Evolutionary conservation across 1,140 invertebrate species (phyloP), one percentile per base, ranked within the genome.

Genomic region (Pinna nobilis): DNA sequence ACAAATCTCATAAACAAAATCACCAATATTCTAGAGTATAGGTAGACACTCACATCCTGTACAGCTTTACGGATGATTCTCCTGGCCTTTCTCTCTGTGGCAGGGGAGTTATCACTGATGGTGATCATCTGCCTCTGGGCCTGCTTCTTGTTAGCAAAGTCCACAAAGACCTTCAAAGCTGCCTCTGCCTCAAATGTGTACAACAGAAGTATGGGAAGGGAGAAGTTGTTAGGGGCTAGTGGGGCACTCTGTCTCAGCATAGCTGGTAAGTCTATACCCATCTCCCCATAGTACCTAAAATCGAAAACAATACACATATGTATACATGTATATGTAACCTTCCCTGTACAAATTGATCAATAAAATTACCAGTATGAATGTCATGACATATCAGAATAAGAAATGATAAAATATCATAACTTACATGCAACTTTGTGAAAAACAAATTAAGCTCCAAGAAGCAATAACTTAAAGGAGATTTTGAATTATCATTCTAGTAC

Each of bases 81-180:
- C 35, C 80, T 82, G 20, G 82, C 82, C 50, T 80, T 77, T 53
- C 76, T 84, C 44, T 88, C 87, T 28, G 76, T 80, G 18, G 67
- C 68, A 3, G 78, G 32, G 18, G 77, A 80, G 39, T 82, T 80
- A 33, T 86, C 84, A 30, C 80, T 87, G 18, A 89, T 69, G n/a
- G 80, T 76, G 23, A 87, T 71, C n/a, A 84, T 68, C 11, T 76
- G 65, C 6, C 74, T 69, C 35, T 78, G 74, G 30, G 50, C 80
- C 55, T 87, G 84, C 70, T 85, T 88, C 47, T 79, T 79, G 57
- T 71, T 79, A 18, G 87, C 80, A 70, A 86, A 88, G 53, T 87
- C 86, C 9, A 67, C 74, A 51, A 89, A 87, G 18, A 87, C 61
- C 53, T 80, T 87, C 51, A 79, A 33, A 6, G 84, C 83, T 13